These are phyloP conservation scores for Notodonta ziczac DNA, from an alignment of 2,888 invertebrate species.

Conservation along the genomic window DNA sequence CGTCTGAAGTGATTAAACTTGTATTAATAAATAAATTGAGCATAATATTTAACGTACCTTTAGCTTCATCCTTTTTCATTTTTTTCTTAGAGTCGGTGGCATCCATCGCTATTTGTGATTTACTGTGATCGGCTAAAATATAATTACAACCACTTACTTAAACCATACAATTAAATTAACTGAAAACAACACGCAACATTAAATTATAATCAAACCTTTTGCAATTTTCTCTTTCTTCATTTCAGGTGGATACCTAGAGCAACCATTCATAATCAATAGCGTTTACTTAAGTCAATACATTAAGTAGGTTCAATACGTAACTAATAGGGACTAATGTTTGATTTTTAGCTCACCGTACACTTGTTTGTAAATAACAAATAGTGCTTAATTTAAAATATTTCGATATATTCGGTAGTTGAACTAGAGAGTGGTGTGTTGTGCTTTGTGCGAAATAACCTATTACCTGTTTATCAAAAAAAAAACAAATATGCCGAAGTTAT, in stretches of 20 bases:
- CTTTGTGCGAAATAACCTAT: too few species aligned
- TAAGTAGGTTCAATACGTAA: too few species aligned
- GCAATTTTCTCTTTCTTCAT: conserved; percentile 33
- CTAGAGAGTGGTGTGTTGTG: too few species aligned
- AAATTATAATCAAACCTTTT: conserved; percentile 23
- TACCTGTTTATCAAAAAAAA: too few species aligned
- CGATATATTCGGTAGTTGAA: too few species aligned
- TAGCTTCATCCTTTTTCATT: conserved; percentile 65
- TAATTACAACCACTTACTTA: background rate
- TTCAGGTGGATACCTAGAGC: conserved; percentile 23
- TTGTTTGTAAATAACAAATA: background rate
- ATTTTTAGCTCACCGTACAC: background rate
- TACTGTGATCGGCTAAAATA: conserved; percentile 46
- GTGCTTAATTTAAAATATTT: too few species aligned
- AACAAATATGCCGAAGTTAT: too few species aligned
- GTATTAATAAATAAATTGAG: too few species aligned
- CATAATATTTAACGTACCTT: conserved; percentile 42
- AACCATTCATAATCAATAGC: background rate
- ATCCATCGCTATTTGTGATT: conserved; percentile 47
- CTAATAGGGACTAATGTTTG: too few species aligned
- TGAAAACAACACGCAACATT: background rate
- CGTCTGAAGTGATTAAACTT: too few species aligned
- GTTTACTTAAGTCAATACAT: background rate
- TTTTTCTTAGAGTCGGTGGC: conserved; percentile 65
- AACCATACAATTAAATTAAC: too few species aligned